These are phyloP conservation scores for Beris chalybata DNA, from an alignment of 2,888 invertebrate species.

Conservation along the genomic window DNA sequence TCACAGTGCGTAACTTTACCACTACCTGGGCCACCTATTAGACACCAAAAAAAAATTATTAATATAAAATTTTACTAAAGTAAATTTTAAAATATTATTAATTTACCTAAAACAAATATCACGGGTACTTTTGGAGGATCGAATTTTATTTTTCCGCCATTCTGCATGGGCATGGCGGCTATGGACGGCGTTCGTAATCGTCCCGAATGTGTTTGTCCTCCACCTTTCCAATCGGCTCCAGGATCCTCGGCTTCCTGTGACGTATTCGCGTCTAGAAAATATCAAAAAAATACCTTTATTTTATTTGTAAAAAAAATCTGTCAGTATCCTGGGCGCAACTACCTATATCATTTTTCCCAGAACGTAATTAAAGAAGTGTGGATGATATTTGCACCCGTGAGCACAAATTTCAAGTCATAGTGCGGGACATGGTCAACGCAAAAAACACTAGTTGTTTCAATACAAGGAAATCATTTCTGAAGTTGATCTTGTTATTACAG, in stretches of 20 bases:
- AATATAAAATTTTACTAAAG: background rate
- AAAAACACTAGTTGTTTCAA: too few species aligned
- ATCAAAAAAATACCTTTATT: background rate
- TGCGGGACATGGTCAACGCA: too few species aligned
- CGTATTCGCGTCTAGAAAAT: conserved; percentile 61
- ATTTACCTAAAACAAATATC: conserved; percentile 80
- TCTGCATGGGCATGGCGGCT: conserved; percentile 76
- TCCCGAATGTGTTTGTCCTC: conserved; percentile 36
- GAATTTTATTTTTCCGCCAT: conserved; percentile 78
- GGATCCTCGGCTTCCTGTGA: conserved; percentile 73
- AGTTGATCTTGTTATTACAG: too few species aligned
- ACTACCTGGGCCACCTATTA: conserved; percentile 89
- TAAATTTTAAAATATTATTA: conserved; percentile 1
- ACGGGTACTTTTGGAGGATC: conserved; percentile 85
- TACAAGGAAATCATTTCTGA: too few species aligned
- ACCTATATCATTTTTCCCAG: background rate
- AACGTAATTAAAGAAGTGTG: too few species aligned
- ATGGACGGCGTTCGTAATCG: conserved; percentile 63
- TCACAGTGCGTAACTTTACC: conserved; percentile 98
- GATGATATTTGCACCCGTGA: too few species aligned
- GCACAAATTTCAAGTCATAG: too few species aligned
- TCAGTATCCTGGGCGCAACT: background rate
- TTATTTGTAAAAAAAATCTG: background rate
- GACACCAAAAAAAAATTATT: conserved; percentile 32
- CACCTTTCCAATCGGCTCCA: conserved; percentile 55